Evolutionary conservation across 2,888 invertebrate genomes (phyloP), one percentile per base, ranked within the genome.

Genomic region (Furcula furcula): DNA sequence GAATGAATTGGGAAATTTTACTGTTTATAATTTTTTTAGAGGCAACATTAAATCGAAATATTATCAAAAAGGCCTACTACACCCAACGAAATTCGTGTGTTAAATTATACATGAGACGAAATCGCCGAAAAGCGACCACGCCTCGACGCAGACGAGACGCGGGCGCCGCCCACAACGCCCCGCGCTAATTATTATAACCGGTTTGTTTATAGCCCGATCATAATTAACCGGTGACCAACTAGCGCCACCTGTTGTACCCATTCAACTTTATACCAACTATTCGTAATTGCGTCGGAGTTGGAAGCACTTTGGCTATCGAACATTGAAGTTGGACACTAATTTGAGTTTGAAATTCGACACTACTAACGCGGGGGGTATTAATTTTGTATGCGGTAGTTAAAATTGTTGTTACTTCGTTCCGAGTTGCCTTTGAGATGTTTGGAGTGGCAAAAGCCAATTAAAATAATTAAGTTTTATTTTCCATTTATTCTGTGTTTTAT

Each of bases 141-240:
- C 68, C 71, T 71, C 54, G 51, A 43, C 48, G 49, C 36, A 42
- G 18, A 15, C 51, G 55, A 49, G 61, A 64, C 69, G 65, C 50
- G 49, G 36, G 70, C 66, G 60, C 64, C 85, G 83, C 86, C 87
- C 75, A 80, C 69, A 50, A 63, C 84, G 82, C 82, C 84, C 79
- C 81, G 70, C 69, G 71, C 84, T 85, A 86, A 86, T 86, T 86
- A 83, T 84, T 80, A 82, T 76, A 83, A 86, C 86, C 84, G 82
- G 87, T 87, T 56, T 83, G 69, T 75, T 77, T 73, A 74, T 74
- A 67, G 72, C 66, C 67, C 64, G 62, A 28, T 67, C 61, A 74
- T 81, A 83, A 85, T 85, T 85, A 86, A 74, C 72, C 62, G 56
- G 70, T 75, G 70, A 70, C 60, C 64, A 64, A 53, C 48, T 57